Base-by-base conservation (phyloP, 2,888 invertebrate genomes). In the Agriopis leucophaearia region DNA sequence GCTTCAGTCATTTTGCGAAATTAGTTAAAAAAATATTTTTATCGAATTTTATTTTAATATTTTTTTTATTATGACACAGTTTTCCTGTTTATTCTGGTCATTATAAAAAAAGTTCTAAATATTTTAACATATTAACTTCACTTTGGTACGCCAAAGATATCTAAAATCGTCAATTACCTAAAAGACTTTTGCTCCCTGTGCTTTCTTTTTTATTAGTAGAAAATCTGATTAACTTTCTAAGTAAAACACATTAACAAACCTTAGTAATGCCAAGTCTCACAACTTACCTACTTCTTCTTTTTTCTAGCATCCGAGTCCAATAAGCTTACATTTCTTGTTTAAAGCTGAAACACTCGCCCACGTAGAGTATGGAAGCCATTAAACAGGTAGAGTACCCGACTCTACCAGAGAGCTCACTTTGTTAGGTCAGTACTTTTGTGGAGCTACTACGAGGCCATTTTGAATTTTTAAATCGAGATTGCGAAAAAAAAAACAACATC, bases 341-440 rank as follows among this genome's bases (percentile, higher is more conserved):
- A 44, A 64, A 64, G 45, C 44, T 51, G n/a, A 9, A 57, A 57
- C 50, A 45, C 56, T 55, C 42, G 59, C 9, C 62, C 57, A 63
- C 67, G 58, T 67, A 59, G 62, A 61, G 62, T 51, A 63, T 54
- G 36, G 40, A 45, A 44, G 36, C 50, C 44, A 59, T 68, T 63
- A 59, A 68, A 59, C 54, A 64, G 66, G 63, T 59, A 55, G 36
- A 68, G 59, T 18, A 48, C 42, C 45, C 54, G 59, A 40, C 57
- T 66, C 42, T 45, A 48, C 58, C 50, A 50, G 55, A 62, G 57
- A 67, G 55, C 35, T 38, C 63, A 63, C 63, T 68, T 59, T 68
- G 67, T 68, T 63, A 63, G 55, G 42, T 50, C 59, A 40, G 15
- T 47, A 66, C 54, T 66, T 62, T 55, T 59, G 13, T 58, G 40